Base-by-base conservation (phyloP, 2,888 invertebrate species). In the Doris montereyensis region DNA sequence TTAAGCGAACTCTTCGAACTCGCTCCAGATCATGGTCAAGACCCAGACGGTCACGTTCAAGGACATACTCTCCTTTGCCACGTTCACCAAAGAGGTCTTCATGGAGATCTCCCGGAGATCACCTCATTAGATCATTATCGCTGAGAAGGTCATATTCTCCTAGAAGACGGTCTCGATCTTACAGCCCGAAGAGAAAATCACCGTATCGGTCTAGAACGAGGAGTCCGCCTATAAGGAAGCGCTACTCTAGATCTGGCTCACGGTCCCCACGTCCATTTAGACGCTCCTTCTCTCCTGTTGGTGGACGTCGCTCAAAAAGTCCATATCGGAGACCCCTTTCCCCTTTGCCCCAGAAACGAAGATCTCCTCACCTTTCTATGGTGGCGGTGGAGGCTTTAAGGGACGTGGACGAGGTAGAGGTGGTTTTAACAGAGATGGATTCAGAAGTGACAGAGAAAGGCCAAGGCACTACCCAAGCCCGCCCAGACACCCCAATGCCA, bases 1-100 rank as follows among this genome's bases (percentile, higher is more conserved):
- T 73, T 77, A 84, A 85, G 30, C 83, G 84, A 17, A 76, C 79
- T 21, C 82, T 85, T 71, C 76, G 84, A 70, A 78, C 84, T 67
- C 79, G 82, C 8, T 79, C 78, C 32, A 72, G 75, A 26, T 80
- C 80, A 58, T 84, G 86, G 73, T 81, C 84, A 24, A 80, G 81
- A 57, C 65, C 82, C 77, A 80, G 83, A 60, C 73, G 82, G 62
- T 72, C 82, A 65, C 78, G 81, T 67, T 83, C 84, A 13, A 79
- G 83, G 77, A 79, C 78, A n/a, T 74, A 62, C 60, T 79, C 81
- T 70, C 68, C 73, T n/a, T 34, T 65, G 32, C 62, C 76, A 10
- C 62, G 67, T 58, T 75, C 79, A 68, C 68, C 74, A 74, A 28
- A 60, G 13, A 68, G 81, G 34, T 62, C 75, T 3, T 76, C 78